Percentiles rank a stretch among this genome's conserved stretches.
Evolutionary conservation across 2,888 invertebrate species (phyloP).

Genomic region (Dryomyza anilis): DNA sequence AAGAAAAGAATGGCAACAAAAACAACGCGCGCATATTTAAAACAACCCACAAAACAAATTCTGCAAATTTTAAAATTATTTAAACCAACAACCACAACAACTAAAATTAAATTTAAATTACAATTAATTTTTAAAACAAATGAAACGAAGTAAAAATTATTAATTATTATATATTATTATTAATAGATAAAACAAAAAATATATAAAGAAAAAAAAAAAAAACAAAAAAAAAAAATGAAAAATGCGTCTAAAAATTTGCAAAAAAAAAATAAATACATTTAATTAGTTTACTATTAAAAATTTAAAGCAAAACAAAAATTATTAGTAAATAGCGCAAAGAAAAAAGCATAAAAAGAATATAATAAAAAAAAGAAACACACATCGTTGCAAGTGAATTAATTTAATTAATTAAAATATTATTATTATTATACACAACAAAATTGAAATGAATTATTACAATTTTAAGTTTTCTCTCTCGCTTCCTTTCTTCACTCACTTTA

Average conservation of each 20-base stretch:
- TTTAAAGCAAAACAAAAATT: constrained; percentile 17
- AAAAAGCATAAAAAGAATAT: too few relatives aligned
- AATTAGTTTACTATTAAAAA: constrained; percentile 35
- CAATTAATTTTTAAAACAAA: constrained; percentile 14
- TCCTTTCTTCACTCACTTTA: neutral
- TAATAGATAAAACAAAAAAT: neutral
- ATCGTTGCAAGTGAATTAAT: constrained; percentile 33
- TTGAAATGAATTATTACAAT: constrained; percentile 9
- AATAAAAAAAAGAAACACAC: too few relatives aligned
- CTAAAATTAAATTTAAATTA: constrained; percentile 25
- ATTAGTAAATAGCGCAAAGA: neutral
- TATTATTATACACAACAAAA: constrained; percentile 9
- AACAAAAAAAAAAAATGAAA: constrained; percentile 15
- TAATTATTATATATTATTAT: constrained; percentile 20
- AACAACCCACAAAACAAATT: neutral
- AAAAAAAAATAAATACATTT: constrained; percentile 28
- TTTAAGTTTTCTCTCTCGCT: constrained; percentile 19
- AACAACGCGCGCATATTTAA: neutral
- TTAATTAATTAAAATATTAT: constrained; percentile 33
- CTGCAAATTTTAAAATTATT: neutral
- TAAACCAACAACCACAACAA: neutral
- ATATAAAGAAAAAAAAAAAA: constrained; percentile 19
- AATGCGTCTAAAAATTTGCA: constrained; percentile 16
- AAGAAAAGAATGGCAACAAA: neutral
- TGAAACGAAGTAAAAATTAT: constrained; percentile 20